These are phyloP conservation scores for Cephus sareptanus DNA, from an alignment of 2,888 invertebrate species.

Conservation along the genomic window DNA sequence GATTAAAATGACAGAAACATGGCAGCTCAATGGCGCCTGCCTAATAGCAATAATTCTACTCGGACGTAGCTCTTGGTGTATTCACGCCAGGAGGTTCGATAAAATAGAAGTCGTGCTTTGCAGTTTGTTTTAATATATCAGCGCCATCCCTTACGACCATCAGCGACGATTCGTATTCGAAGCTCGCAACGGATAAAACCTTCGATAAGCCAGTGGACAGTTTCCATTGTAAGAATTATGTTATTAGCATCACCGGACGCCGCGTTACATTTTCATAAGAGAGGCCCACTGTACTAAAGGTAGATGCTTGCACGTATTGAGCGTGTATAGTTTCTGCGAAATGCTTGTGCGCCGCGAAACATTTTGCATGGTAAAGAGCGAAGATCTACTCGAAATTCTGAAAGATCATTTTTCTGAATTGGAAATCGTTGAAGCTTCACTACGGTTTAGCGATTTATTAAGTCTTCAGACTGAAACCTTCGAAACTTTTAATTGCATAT, in stretches of 20 bases:
- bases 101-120: no score
- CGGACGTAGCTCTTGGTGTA: neutral
- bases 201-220: conserved; percentile 22
- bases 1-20: neutral
- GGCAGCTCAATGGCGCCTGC: neutral
- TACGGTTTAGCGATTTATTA: no score
- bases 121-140: no score
- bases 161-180: no score
- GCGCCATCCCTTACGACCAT: no score
- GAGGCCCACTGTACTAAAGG: neutral
- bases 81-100: no score
- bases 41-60: neutral
- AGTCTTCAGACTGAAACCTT: no score
- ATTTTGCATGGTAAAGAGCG: no score
- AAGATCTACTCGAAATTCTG: no score
- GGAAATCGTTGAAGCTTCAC: no score
- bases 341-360: neutral
- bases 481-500: no score
- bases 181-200: neutral
- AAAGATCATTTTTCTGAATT: no score
- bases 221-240: conserved; percentile 18
- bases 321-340: neutral
- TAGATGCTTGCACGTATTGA: conserved; percentile 2
- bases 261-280: conserved; percentile 22
- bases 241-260: conserved; percentile 26